A percentile compares a stretch with the other conserved stretches of the same genome.
phyloP scores from a whole-genome alignment of 2,888 invertebrate species.

The Aleiodes testaceus region DNA sequence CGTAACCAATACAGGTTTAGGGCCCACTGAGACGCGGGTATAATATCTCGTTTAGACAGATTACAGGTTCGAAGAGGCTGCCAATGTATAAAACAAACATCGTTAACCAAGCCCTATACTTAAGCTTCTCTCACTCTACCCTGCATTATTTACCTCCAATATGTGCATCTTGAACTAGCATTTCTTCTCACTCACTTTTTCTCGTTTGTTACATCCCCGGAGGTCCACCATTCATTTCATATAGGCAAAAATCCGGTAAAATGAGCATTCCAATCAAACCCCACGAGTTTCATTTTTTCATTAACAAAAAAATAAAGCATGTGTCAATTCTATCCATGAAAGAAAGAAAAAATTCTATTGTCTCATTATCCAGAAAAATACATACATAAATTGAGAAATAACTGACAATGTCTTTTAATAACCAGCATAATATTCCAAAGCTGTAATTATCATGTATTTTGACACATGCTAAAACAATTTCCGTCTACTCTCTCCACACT shows the following conservation, averaged over 20 bases:
- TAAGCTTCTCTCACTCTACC: conserved; percentile 57
- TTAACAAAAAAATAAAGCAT: too few relatives aligned
- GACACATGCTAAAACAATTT: conserved; percentile 40
- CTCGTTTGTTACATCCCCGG: conserved; percentile 48
- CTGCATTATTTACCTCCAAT: conserved; percentile 54
- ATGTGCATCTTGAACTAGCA: conserved; percentile 48
- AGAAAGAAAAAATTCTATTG: too few relatives aligned
- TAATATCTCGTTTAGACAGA: conserved; percentile 74
- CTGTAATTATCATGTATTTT: conserved; percentile 11
- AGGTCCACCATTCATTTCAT: conserved; percentile 45
- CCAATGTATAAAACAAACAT: conserved; percentile 74
- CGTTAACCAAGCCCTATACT: conserved; percentile 72
- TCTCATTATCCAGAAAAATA: too few relatives aligned
- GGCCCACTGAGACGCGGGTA: conserved; percentile 52
- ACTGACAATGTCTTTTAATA: background rate
- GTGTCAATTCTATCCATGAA: too few relatives aligned
- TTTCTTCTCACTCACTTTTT: conserved; percentile 30
- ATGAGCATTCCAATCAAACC: background rate
- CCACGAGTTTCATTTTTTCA: too few relatives aligned
- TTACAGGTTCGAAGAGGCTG: conserved; percentile 73
- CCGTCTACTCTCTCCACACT: conserved; percentile 10
- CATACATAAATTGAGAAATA: too few relatives aligned
- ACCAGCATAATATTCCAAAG: conserved; percentile 7
- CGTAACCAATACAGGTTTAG: conserved; percentile 34
- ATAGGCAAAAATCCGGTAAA: background rate